These are phyloP conservation scores for Amphipoea oculea DNA, from an alignment of 2,888 invertebrate genomes.

Conservation along the genomic window DNA sequence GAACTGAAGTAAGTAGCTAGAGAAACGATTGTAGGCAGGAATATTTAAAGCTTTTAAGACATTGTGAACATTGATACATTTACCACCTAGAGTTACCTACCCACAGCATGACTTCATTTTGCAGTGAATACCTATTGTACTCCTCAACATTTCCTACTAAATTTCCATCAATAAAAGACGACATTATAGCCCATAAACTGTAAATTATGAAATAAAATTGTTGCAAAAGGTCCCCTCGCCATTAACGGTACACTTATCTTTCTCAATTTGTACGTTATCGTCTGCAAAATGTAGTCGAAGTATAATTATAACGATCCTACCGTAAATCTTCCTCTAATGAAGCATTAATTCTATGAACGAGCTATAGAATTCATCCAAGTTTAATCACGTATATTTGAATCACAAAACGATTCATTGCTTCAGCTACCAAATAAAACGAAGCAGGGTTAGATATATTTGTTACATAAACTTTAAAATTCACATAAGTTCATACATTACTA, in stretches of 20 bases:
- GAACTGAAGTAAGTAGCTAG: constrained; percentile 11
- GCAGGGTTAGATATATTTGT: constrained; percentile 38
- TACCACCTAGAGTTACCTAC: constrained; percentile 34
- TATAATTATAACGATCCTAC: constrained; percentile 6
- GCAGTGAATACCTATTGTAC: constrained; percentile 33
- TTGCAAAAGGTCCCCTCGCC: constrained; percentile 6
- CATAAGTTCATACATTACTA: constrained; percentile 53
- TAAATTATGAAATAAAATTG: constrained; percentile 24
- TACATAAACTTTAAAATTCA: constrained; percentile 40
- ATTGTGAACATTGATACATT: constrained; percentile 54
- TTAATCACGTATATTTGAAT: constrained; percentile 58
- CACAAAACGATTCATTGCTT: constrained; percentile 71
- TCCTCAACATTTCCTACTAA: background rate
- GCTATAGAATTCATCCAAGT: constrained; percentile 16
- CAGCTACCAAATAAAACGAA: constrained; percentile 43
- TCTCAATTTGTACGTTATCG: constrained; percentile 19
- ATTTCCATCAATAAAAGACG: constrained; percentile 1
- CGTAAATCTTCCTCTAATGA: constrained; percentile 24
- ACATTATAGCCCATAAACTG: constrained; percentile 16
- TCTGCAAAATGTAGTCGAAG: constrained; percentile 42
- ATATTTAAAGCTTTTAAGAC: constrained; percentile 67
- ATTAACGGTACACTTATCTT: constrained; percentile 9
- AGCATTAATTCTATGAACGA: constrained; percentile 35
- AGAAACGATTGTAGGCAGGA: constrained; percentile 42
- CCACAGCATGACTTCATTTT: constrained; percentile 42